Conservation (phyloP, 1,140 invertebrate genomes). For the Lasaia peninsularis region DNA sequence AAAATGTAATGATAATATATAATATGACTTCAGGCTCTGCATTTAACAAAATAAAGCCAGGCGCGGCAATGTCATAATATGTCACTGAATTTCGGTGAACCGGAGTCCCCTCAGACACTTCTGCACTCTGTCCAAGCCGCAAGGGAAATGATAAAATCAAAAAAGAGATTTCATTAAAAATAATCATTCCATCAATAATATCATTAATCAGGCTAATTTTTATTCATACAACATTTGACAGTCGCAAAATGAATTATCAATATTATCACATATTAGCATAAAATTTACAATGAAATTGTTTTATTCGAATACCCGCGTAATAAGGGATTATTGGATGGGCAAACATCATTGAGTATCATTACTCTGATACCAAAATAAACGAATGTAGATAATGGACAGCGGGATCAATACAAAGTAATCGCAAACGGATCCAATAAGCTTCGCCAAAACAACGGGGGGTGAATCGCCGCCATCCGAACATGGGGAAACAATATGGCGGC, state of each 20-base stretch:
- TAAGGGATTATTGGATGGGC: conserved; percentile 42
- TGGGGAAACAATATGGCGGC: conserved; percentile 74
- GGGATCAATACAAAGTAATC: conserved; percentile 76
- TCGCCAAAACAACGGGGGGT: conserved; percentile 69
- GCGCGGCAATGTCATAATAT: too few species aligned
- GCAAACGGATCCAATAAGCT: conserved; percentile 73
- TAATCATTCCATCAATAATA: neutral
- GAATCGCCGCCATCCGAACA: conserved; percentile 58
- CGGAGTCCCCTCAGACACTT: too few species aligned
- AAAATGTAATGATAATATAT: too few species aligned
- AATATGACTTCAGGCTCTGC: too few species aligned
- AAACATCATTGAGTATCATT: conserved; percentile 57
- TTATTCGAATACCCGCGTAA: conserved; percentile 2
- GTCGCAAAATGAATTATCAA: neutral
- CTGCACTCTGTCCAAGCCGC: too few species aligned
- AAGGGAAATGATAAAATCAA: too few species aligned
- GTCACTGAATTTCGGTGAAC: too few species aligned
- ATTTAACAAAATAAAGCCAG: too few species aligned
- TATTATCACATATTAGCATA: conserved; percentile 2
- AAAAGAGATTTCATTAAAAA: too few species aligned
- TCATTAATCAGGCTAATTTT: neutral
- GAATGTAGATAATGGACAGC: conserved; percentile 73
- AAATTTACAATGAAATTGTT: conserved; percentile 1
- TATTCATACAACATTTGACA: neutral
- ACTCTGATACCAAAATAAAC: conserved; percentile 69